Evolutionary conservation across 2,888 invertebrate species (phyloP).

Genomic region (Epinotia bilunana): DNA sequence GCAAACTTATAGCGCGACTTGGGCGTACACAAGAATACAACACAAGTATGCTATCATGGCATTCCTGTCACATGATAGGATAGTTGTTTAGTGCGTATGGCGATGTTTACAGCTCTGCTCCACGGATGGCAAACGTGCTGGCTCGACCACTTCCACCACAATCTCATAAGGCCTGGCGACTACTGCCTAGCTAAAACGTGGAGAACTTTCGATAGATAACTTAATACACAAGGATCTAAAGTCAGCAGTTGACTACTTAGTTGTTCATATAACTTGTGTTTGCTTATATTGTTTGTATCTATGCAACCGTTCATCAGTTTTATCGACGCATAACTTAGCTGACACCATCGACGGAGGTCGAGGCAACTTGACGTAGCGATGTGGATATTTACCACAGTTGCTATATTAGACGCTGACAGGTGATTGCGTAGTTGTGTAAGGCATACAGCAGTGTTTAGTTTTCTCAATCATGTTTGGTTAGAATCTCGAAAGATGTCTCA

Average conservation of each 20-base stretch:
- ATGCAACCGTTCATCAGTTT: constrained; percentile 4
- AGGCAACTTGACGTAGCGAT: constrained; percentile 17
- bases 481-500: neutral
- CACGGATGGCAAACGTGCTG: neutral
- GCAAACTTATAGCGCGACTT: constrained; percentile 51
- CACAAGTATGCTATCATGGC: neutral
- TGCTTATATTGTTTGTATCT: neutral
- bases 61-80: constrained; percentile 15
- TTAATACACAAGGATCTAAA: neutral
- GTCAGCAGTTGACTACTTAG: neutral
- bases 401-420: neutral
- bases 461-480: neutral
- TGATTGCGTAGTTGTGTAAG: constrained; percentile 7
- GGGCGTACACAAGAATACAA: constrained; percentile 19
- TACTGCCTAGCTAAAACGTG: neutral
- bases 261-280: neutral
- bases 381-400: constrained; percentile 16
- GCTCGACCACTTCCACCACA: neutral
- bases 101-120: neutral
- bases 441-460: constrained; percentile 5
- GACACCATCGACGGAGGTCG: constrained; percentile 12
- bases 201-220: neutral
- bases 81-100: constrained; percentile 5
- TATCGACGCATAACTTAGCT: constrained; percentile 25
- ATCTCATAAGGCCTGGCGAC: neutral